A percentile compares a stretch with the other conserved stretches of the same genome.
These are phyloP conservation scores for Hirtodrosophila cameraria DNA, from an alignment of 2,888 invertebrate species.

Conservation along the genomic window DNA sequence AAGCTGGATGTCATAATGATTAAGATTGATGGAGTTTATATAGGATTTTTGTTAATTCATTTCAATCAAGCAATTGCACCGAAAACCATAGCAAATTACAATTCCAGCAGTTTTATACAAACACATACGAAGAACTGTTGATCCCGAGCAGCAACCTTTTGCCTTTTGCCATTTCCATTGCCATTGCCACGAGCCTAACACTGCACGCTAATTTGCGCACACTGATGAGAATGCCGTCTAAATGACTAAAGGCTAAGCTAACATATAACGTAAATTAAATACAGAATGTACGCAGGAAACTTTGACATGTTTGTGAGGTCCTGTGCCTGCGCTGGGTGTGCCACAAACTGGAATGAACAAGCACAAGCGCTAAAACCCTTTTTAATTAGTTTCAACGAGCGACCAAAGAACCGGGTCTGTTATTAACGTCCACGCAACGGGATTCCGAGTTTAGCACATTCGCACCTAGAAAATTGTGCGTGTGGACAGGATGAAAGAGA, in stretches of 20 bases:
- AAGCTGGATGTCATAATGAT: not conserved
- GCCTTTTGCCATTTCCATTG: no score
- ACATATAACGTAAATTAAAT: conserved; percentile 11
- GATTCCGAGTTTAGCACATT: conserved; percentile 51
- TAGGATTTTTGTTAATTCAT: not conserved
- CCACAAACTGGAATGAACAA: conserved; percentile 1
- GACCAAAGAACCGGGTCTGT: conserved; percentile 9
- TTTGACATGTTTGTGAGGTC: conserved; percentile 6
- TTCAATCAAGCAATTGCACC: no score
- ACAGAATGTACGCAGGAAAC: conserved; percentile 12
- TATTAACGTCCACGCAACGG: conserved; percentile 14
- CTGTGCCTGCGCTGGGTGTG: conserved; percentile 22
- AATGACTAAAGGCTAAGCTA: conserved; percentile 14
- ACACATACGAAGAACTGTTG: not conserved
- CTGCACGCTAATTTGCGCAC: conserved; percentile 17
- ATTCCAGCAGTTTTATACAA: not conserved
- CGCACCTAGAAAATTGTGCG: conserved; percentile 39
- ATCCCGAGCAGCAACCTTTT: not conserved
- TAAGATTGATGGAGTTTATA: not conserved
- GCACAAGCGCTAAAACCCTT: conserved; percentile 29
- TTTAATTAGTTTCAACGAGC: conserved; percentile 64
- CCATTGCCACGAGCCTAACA: conserved; percentile 5
- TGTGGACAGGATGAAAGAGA: not conserved
- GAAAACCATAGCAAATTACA: no score
- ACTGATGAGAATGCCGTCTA: conserved; percentile 10